Evolutionary conservation across 2,888 invertebrate species (phyloP).

Genomic region (Lampropteryx suffumata): DNA sequence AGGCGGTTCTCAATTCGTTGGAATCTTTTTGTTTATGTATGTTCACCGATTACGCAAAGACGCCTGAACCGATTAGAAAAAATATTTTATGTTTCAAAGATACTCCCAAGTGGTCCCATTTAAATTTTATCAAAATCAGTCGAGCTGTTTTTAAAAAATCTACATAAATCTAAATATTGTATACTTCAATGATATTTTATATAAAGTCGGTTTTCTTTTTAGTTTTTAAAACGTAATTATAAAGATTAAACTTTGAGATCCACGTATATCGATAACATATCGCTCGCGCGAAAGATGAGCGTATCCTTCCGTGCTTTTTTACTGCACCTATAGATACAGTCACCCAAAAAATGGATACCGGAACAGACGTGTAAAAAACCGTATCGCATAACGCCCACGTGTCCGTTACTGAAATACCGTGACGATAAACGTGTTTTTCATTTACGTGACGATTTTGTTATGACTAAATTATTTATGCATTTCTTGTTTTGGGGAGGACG

Average conservation of each 20-base stretch:
- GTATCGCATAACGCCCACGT: constrained; percentile 45
- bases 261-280: constrained; percentile 67
- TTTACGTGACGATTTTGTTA: constrained; percentile 81
- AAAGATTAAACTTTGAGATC: constrained; percentile 50
- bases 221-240: no score
- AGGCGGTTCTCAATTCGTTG: no score
- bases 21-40: no score
- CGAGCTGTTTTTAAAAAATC: no score
- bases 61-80: no score
- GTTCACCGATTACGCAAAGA: no score
- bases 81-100: no score
- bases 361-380: constrained; percentile 41
- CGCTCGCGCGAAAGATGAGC: constrained; percentile 75
- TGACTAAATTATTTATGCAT: constrained; percentile 72
- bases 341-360: constrained; percentile 59
- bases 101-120: no score
- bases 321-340: constrained; percentile 10
- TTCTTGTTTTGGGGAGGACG: constrained; percentile 35
- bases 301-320: constrained; percentile 68
- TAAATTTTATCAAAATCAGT: no score
- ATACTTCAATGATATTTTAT: no score
- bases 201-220: no score
- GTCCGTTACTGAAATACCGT: constrained; percentile 51
- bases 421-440: constrained; percentile 68
- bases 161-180: no score